phyloP scores from a whole-genome alignment of 2,797 vertebrate genomes.

The Gorsachius magnificus region DNA sequence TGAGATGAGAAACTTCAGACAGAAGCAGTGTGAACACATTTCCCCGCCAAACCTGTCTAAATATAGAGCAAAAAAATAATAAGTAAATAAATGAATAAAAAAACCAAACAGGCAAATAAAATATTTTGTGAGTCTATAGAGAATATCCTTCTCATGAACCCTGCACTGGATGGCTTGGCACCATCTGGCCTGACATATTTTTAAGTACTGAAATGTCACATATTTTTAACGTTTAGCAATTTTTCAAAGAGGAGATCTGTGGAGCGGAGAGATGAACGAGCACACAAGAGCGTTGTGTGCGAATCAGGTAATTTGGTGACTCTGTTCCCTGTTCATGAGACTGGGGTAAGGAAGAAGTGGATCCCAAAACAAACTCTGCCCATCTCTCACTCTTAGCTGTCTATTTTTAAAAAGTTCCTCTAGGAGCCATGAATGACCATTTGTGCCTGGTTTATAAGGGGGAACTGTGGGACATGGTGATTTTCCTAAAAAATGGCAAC shows the following conservation, averaged over 20 bases:
- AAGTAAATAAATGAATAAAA: neutral
- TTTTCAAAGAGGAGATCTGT: neutral
- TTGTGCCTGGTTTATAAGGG: neutral
- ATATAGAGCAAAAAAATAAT: neutral
- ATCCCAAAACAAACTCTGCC: neutral
- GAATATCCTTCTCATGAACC: neutral
- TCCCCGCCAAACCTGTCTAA: neutral
- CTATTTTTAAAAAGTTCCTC: neutral
- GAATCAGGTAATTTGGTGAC: neutral
- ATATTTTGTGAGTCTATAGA: neutral
- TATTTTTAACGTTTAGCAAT: neutral
- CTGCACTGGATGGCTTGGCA: neutral
- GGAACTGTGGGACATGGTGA: neutral
- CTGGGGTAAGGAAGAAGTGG: neutral
- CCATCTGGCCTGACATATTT: neutral
- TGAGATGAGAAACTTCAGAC: neutral
- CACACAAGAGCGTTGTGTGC: accelerated
- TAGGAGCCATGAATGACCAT: neutral
- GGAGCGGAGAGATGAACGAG: neutral
- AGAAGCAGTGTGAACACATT: neutral
- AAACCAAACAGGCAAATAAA: neutral
- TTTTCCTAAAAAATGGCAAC: neutral
- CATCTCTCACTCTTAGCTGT: neutral
- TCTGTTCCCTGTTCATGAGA: neutral
- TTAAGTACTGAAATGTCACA: neutral